Evolutionary conservation across 2,113 vertebrate genomes (phyloP), one percentile per base, ranked within the genome.

Genomic region (Channa maculata): DNA sequence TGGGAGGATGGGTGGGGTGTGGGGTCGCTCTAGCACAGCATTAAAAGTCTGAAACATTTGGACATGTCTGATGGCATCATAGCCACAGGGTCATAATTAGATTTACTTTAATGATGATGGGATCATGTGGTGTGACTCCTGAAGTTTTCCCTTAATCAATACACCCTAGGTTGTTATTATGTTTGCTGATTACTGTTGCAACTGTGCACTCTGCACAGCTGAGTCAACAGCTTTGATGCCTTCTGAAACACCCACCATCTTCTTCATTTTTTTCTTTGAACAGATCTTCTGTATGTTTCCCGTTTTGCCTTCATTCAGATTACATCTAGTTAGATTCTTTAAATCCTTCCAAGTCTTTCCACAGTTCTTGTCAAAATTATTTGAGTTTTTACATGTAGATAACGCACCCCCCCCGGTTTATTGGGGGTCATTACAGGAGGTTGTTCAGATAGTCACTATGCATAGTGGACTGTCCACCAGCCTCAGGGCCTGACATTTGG

Each of bases 401-500:
- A 45, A 10, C 8, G 8, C 7, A 49, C 24, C 54, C 48, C 60
- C 60, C 36, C 12, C 11, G 43, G 51, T 73, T 50, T 55, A 37
- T 59, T 65, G 3, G 2, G 72, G 59, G 66, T 73, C 77, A 64
- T 10, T 3, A 11, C 48, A 73, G 60, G 60, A 49, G 69, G 50
- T n/a, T 44, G 62, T 79, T 86, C 64, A 75, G 43, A 53, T 59
- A 74, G 74, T 81, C 80, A 79, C 86, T 84, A 80, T 51, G 48
- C 81, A 64, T 57, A 2, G 13, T 15, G 61, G 75, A 82, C 74
- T 41, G 63, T 69, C 55, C 76, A 52, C 71, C 75, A 48, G 68
- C 71, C 71, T 61, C 68, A 44, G 68, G 72, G 33, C 51, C 84
- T 80, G 82, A 87, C 82, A 87, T 87, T 83, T 75, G 82, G 71